phyloP scores from a whole-genome alignment of 2,113 vertebrate genomes.

The Cyanocitta stelleri region DNA sequence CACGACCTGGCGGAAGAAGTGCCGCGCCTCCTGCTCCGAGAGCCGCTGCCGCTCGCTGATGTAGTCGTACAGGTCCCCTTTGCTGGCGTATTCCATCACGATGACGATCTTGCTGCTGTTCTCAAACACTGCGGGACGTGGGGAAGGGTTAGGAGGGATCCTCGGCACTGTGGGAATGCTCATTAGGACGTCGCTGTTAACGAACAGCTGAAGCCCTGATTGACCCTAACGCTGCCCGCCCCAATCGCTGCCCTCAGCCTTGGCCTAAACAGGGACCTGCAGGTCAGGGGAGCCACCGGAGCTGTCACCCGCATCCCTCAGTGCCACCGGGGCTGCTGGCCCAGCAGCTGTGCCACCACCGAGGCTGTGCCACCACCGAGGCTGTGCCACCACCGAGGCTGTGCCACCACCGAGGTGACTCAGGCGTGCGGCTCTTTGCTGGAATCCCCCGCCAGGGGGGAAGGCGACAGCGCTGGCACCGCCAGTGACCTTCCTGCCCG shows the following conservation, averaged over 20 bases:
- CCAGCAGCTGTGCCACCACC: not conserved
- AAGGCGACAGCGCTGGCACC: not conserved
- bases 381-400: not conserved
- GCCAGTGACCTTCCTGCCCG: fast-evolving
- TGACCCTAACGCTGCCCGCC: fast-evolving
- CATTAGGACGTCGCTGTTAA: fast-evolving
- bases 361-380: not conserved
- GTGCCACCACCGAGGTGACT: not conserved
- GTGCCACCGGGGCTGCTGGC: not conserved
- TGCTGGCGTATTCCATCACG: slow-evolving; percentile 96
- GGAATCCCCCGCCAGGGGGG: not conserved
- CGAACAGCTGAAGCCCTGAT: fast-evolving
- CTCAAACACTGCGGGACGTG: slow-evolving; percentile 82
- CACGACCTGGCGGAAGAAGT: slow-evolving; percentile 94
- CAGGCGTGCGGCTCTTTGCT: fast-evolving
- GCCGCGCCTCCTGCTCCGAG: slow-evolving; percentile 81
- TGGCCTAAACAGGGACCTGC: not conserved
- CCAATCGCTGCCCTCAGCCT: fast-evolving
- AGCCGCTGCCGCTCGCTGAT: slow-evolving; percentile 84
- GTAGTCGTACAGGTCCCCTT: slow-evolving; percentile 92
- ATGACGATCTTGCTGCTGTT: slow-evolving; percentile 97
- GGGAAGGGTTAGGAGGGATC: not conserved
- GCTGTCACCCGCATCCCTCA: not conserved
- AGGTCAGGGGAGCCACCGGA: fast-evolving
- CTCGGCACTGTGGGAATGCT: fast-evolving